These are phyloP conservation scores for Saturnia pavonia DNA, from an alignment of 2,888 invertebrate species.

Conservation along the genomic window DNA sequence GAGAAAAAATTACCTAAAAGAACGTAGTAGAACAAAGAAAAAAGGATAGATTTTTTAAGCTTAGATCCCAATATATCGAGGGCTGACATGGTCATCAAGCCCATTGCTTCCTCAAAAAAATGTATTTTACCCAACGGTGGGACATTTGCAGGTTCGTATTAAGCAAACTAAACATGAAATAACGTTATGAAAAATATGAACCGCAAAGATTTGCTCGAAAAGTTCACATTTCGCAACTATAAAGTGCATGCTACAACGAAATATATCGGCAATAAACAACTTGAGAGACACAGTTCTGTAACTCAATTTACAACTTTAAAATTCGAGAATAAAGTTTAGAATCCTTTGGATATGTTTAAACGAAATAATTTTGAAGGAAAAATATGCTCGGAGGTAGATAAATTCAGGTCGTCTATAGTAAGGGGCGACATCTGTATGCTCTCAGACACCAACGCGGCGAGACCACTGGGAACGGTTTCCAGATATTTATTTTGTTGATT, in stretches of 20 bases:
- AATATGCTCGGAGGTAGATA: slow-evolving; percentile 49
- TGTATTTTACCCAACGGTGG: not conserved
- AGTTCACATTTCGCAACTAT: slow-evolving; percentile 41
- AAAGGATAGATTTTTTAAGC: too few relatives aligned
- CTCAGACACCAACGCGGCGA: not conserved
- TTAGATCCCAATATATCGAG: too few relatives aligned
- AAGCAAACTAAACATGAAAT: slow-evolving; percentile 24
- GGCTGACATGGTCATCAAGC: too few relatives aligned
- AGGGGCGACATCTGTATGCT: slow-evolving; percentile 42
- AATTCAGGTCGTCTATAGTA: slow-evolving; percentile 53
- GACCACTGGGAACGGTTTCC: slow-evolving; percentile 3
- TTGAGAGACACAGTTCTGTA: slow-evolving; percentile 21
- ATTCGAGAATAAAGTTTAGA: slow-evolving; percentile 32
- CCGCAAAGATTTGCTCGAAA: slow-evolving; percentile 49
- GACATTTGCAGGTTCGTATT: not conserved
- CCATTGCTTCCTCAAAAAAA: not conserved
- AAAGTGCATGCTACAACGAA: slow-evolving; percentile 56
- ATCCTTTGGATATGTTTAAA: slow-evolving; percentile 32
- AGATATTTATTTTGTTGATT: slow-evolving; percentile 19
- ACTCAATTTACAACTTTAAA: slow-evolving; percentile 35
- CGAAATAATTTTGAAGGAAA: slow-evolving; percentile 50
- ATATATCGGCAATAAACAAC: slow-evolving; percentile 67
- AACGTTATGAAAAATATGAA: slow-evolving; percentile 54
- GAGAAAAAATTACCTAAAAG: too few relatives aligned
- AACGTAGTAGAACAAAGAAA: too few relatives aligned